Conservation (phyloP, 1,140 invertebrate species). For the Drosophila trapezifrons region DNA sequence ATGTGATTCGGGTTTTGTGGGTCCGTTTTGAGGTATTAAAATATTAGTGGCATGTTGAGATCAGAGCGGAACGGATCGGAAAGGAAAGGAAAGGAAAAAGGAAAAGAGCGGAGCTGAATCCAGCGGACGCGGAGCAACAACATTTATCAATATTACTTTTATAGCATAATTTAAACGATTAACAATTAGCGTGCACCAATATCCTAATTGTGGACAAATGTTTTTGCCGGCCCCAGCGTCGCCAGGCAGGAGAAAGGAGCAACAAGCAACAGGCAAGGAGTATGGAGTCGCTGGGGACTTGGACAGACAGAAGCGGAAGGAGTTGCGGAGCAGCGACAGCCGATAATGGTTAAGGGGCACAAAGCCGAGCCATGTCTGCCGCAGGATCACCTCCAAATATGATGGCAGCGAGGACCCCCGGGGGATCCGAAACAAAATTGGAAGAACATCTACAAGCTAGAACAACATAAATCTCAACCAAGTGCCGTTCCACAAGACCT, state of each 20-base stretch:
- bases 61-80: conserved; percentile 12
- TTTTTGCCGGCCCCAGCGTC: conserved; percentile 23
- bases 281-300: conserved; percentile 9
- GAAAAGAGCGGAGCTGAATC: not conserved
- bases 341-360: conserved; percentile 6
- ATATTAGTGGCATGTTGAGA: conserved; percentile 19
- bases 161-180: conserved; percentile 70
- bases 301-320: not conserved
- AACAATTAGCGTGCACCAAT: conserved; percentile 54
- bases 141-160: conserved; percentile 76
- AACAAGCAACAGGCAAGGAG: conserved; percentile 3
- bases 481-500: conserved; percentile 60
- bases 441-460: conserved; percentile 14
- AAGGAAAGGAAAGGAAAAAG: not conserved
- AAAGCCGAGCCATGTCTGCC: conserved; percentile 5
- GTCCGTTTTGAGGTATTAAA: conserved; percentile 35
- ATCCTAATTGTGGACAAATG: conserved; percentile 52
- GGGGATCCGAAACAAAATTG: conserved; percentile 1
- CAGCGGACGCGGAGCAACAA: conserved; percentile 36
- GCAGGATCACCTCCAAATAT: not conserved
- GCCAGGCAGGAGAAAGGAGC: conserved; percentile 1
- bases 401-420: not conserved
- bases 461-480: conserved; percentile 59
- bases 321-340: conserved; percentile 2
- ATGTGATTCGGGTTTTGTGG: conserved; percentile 49